phyloP scores from a whole-genome alignment of 2,113 vertebrate genomes.

The Zosterops lateralis region DNA sequence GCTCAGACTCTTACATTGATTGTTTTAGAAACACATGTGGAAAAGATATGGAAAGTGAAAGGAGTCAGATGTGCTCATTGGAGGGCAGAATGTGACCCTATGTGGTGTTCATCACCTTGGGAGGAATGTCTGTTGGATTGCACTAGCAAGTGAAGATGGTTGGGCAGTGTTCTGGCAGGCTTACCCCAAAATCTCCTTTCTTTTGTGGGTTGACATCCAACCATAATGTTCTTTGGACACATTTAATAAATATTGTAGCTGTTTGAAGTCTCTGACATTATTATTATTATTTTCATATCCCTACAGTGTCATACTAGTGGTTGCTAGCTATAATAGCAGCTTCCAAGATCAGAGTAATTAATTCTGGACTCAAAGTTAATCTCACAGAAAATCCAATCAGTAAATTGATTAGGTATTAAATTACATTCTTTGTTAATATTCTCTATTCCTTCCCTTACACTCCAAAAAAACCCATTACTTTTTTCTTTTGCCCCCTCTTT shows the following conservation, averaged over 20 bases:
- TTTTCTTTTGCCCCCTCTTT: neutral
- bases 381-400: conserved; percentile 67
- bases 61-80: accelerated
- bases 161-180: neutral
- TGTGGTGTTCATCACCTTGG: neutral
- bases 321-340: conserved; percentile 34
- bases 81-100: neutral
- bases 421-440: conserved; percentile 50
- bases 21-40: neutral
- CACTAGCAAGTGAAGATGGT: neutral
- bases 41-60: neutral
- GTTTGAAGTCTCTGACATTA: conserved; percentile 49
- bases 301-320: neutral
- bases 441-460: conserved; percentile 24
- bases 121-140: neutral
- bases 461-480: neutral
- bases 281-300: conserved; percentile 16
- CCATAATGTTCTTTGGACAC: conserved; percentile 49
- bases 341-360: conserved; percentile 43
- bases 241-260: conserved; percentile 59
- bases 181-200: conserved; percentile 1
- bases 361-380: conserved; percentile 52
- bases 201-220: conserved; percentile 39
- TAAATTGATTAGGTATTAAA: conserved; percentile 69
- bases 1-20: neutral